phyloP scores from a whole-genome alignment of 2,888 invertebrate species.

The Cremastinae sp. region DNA sequence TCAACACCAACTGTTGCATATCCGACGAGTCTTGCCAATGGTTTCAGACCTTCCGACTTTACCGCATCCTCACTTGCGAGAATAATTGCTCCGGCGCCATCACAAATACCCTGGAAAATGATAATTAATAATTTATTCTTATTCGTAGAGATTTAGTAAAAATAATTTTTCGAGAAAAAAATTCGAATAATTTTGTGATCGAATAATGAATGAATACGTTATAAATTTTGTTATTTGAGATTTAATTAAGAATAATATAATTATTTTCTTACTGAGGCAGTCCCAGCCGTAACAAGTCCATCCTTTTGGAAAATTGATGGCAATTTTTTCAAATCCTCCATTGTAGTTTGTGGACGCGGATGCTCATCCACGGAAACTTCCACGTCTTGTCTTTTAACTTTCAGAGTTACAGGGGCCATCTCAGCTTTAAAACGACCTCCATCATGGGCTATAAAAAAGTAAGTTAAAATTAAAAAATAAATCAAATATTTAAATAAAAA shows the following conservation, averaged over 20 bases:
- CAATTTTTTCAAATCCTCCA: constrained; percentile 92
- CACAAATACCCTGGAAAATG: constrained; percentile 95
- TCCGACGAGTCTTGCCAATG: constrained; percentile 94
- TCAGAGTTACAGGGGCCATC: constrained; percentile 91
- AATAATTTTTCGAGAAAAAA: too few relatives aligned
- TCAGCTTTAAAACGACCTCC: constrained; percentile 94
- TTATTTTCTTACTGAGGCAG: constrained; percentile 95
- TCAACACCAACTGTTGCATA: constrained; percentile 97
- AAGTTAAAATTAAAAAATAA: background rate
- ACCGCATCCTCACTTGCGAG: constrained; percentile 95
- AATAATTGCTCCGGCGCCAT: constrained; percentile 97
- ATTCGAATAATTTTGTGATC: too few relatives aligned
- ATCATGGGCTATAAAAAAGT: constrained; percentile 86
- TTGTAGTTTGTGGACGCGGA: constrained; percentile 93
- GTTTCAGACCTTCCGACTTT: constrained; percentile 89
- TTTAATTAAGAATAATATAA: too few relatives aligned
- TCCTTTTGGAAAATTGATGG: constrained; percentile 95
- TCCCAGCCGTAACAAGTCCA: constrained; percentile 96
- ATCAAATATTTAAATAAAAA: background rate
- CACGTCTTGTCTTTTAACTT: constrained; percentile 91
- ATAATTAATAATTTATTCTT: background rate
- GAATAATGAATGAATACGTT: too few relatives aligned
- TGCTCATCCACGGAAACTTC: constrained; percentile 94
- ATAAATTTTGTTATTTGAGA: too few relatives aligned
- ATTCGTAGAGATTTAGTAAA: too few relatives aligned